These are phyloP conservation scores for Drosophila mayri DNA, from an alignment of 1,140 invertebrate genomes.

Conservation along the genomic window DNA sequence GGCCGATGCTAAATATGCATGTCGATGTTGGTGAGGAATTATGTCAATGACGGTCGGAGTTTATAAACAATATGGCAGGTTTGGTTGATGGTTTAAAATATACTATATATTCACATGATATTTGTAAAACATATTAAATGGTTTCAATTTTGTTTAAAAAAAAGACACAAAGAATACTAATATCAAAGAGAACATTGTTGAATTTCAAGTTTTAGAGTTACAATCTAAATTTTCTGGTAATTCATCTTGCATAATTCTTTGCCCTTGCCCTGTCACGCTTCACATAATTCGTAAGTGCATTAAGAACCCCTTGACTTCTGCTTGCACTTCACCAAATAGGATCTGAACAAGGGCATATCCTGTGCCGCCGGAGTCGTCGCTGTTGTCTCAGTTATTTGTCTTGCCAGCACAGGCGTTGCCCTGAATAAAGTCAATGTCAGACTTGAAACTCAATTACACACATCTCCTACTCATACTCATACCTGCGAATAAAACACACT, in stretches of 20 bases:
- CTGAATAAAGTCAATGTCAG: slow-evolving; percentile 76
- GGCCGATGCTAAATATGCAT: slow-evolving; percentile 35
- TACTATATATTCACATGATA: not conserved
- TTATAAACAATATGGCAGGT: slow-evolving; percentile 9
- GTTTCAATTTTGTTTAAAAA: not conserved
- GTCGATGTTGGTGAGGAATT: slow-evolving; percentile 22
- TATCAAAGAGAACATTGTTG: not conserved
- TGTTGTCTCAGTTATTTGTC: slow-evolving; percentile 53
- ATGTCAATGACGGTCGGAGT: slow-evolving; percentile 24
- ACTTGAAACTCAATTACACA: slow-evolving; percentile 75
- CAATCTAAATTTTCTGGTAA: not conserved
- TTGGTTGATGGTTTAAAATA: not conserved
- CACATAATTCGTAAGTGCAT: slow-evolving; percentile 67
- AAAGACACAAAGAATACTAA: not conserved
- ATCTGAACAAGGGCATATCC: slow-evolving; percentile 29
- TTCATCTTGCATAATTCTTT: slow-evolving; percentile 9
- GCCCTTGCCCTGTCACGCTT: slow-evolving; percentile 46
- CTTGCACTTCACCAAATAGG: slow-evolving; percentile 62
- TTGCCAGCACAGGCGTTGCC: slow-evolving; percentile 48
- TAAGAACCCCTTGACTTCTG: slow-evolving; percentile 53
- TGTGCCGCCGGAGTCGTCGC: slow-evolving; percentile 6
- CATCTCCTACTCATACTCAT: slow-evolving; percentile 23
- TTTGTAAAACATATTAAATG: not conserved
- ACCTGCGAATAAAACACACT: slow-evolving; percentile 59
- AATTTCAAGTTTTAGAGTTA: not conserved